Percentiles rank a stretch among this genome's conserved stretches.
phyloP scores from a whole-genome alignment of 2,797 vertebrate species.

The Toxotes lorentzi region DNA sequence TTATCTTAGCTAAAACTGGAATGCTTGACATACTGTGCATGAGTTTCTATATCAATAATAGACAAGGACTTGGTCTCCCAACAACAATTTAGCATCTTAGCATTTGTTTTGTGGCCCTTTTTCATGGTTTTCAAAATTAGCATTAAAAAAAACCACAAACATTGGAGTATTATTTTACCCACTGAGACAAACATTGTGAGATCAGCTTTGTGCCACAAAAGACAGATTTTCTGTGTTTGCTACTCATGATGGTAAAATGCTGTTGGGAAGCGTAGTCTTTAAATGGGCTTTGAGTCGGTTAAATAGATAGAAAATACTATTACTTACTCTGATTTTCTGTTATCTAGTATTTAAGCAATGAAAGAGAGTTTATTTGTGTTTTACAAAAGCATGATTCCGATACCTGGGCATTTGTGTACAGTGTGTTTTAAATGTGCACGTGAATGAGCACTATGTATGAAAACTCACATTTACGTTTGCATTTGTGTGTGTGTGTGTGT shows the following conservation, averaged over 20 bases:
- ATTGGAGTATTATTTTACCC: constrained; percentile 23
- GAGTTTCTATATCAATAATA: constrained; percentile 69
- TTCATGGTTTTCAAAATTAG: neutral
- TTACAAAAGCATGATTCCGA: constrained; percentile 77
- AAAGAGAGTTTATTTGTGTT: constrained; percentile 63
- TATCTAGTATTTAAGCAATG: constrained; percentile 69
- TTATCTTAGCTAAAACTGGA: constrained; percentile 70
- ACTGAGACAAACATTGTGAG: neutral
- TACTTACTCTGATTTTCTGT: constrained; percentile 58
- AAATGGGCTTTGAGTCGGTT: constrained; percentile 41
- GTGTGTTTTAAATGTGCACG: constrained; percentile 24
- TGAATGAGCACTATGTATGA: constrained; percentile 30
- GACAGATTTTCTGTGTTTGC: constrained; percentile 18
- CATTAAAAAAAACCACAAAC: neutral
- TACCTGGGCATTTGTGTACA: constrained; percentile 72
- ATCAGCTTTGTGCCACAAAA: constrained; percentile 39
- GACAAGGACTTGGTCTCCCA: constrained; percentile 56
- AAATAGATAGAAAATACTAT: constrained; percentile 54
- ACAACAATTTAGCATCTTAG: constrained; percentile 57
- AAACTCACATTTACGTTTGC: constrained; percentile 29
- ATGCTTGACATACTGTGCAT: constrained; percentile 76
- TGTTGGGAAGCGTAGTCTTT: constrained; percentile 60
- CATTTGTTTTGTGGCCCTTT: neutral
- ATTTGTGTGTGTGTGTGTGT: constrained; percentile 53
- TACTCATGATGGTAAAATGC: constrained; percentile 49